These are phyloP conservation scores for Electrophaes corylata DNA, from an alignment of 2,888 invertebrate species.

Conservation along the genomic window DNA sequence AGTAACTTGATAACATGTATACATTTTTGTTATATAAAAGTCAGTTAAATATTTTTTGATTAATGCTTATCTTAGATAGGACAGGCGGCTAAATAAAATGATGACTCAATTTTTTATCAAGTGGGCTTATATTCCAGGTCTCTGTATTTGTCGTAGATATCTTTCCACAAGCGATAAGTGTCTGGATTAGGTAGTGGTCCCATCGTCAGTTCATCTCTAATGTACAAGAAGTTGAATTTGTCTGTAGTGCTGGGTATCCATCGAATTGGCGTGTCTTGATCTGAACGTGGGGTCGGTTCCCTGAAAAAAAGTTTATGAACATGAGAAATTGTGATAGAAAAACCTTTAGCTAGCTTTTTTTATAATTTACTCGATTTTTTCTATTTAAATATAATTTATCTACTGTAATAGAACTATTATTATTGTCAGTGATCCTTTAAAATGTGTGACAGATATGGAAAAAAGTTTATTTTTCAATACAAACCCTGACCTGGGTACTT, in stretches of 20 bases:
- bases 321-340: neutral
- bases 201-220: slow-evolving; percentile 44
- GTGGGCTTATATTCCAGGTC: slow-evolving; percentile 28
- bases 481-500: no score
- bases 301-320: slow-evolving; percentile 42
- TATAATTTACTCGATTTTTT: no score
- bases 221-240: slow-evolving; percentile 43
- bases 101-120: neutral
- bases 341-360: neutral
- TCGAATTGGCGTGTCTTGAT: slow-evolving; percentile 28
- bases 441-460: no score
- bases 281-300: slow-evolving; percentile 54
- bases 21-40: no score
- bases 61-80: neutral
- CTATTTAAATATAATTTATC: no score
- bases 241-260: slow-evolving; percentile 42
- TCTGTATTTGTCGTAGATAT: slow-evolving; percentile 45
- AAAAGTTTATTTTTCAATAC: no score
- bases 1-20: no score
- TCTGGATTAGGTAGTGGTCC: slow-evolving; percentile 43
- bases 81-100: neutral
- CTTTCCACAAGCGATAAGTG: slow-evolving; percentile 43
- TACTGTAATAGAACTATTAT: no score
- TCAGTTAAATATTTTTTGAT: no score
- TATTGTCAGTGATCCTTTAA: no score